These are phyloP conservation scores for Sphenodon punctatus DNA, from an alignment of 2,797 vertebrate species.

Conservation along the genomic window DNA sequence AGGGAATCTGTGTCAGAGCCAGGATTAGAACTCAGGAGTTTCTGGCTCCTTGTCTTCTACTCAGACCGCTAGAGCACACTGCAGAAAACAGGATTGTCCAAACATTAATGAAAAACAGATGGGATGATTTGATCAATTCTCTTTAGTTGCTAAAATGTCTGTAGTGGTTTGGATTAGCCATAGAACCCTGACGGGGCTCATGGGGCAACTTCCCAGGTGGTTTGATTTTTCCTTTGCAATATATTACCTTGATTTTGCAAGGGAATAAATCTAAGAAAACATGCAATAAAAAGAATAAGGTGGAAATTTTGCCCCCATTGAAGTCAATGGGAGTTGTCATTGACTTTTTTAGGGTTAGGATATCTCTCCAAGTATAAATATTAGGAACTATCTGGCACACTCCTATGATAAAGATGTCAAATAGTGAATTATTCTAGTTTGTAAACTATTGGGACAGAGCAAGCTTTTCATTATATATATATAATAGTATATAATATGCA, in stretches of 20 bases:
- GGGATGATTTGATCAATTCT: conserved; percentile 63
- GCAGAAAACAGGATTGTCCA: conserved; percentile 61
- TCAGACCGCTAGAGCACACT: conserved; percentile 31
- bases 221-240: conserved; percentile 39
- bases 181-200: conserved; percentile 37
- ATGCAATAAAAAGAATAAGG: too few relatives aligned
- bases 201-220: conserved; percentile 17
- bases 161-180: conserved; percentile 62
- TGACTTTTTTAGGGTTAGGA: too few relatives aligned
- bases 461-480: too few relatives aligned
- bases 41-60: conserved; percentile 55
- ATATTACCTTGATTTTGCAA: conserved; percentile 16
- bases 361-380: too few relatives aligned
- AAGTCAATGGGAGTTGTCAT: too few relatives aligned
- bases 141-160: conserved; percentile 56
- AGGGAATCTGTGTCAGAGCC: conserved; percentile 56
- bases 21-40: conserved; percentile 68
- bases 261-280: too few relatives aligned
- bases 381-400: too few relatives aligned
- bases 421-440: too few relatives aligned
- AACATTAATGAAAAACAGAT: conserved; percentile 67
- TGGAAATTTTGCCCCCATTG: too few relatives aligned
- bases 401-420: too few relatives aligned
- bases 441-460: too few relatives aligned
- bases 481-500: too few relatives aligned